A percentile compares a stretch with the other conserved stretches of the same genome.
These are phyloP conservation scores for Nymphalis c-album DNA, from an alignment of 2,888 invertebrate species.

Conservation along the genomic window DNA sequence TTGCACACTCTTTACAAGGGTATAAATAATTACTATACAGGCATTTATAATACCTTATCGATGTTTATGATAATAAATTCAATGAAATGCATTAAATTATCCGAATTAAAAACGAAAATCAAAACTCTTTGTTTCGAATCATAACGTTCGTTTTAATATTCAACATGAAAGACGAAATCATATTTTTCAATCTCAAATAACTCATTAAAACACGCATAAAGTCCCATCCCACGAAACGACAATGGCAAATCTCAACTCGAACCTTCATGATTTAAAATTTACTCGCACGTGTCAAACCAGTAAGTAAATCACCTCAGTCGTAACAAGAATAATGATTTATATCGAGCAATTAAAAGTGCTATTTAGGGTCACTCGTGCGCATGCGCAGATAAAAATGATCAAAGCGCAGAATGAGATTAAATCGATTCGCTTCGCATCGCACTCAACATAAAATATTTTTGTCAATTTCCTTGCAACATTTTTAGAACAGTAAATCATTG, in stretches of 20 bases:
- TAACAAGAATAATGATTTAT: constrained; percentile 78
- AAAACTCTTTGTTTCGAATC: constrained; percentile 21
- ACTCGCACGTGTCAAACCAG: constrained; percentile 69
- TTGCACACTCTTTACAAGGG: too few relatives aligned
- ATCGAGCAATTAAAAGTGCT: constrained; percentile 75
- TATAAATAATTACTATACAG: too few relatives aligned
- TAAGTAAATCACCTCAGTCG: constrained; percentile 76
- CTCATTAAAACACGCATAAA: constrained; percentile 76
- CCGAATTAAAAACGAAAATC: constrained; percentile 6
- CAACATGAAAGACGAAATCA: constrained; percentile 36
- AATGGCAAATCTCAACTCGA: constrained; percentile 58
- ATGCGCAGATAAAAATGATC: constrained; percentile 48
- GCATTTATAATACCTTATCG: too few relatives aligned
- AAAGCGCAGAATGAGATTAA: constrained; percentile 65
- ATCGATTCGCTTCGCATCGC: constrained; percentile 68
- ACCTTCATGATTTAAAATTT: constrained; percentile 66
- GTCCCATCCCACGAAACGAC: constrained; percentile 57
- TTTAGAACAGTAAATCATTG: constrained; percentile 66
- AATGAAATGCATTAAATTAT: constrained; percentile 13
- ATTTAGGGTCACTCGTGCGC: constrained; percentile 56
- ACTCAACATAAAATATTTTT: constrained; percentile 71
- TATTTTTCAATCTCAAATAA: constrained; percentile 60
- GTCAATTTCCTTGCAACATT: constrained; percentile 59
- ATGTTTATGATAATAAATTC: too few relatives aligned
- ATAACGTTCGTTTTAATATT: constrained; percentile 28